Conservation (phyloP, 53 echinoderm and acorn worm genomes). For the Echinarachnius parma region DNA sequence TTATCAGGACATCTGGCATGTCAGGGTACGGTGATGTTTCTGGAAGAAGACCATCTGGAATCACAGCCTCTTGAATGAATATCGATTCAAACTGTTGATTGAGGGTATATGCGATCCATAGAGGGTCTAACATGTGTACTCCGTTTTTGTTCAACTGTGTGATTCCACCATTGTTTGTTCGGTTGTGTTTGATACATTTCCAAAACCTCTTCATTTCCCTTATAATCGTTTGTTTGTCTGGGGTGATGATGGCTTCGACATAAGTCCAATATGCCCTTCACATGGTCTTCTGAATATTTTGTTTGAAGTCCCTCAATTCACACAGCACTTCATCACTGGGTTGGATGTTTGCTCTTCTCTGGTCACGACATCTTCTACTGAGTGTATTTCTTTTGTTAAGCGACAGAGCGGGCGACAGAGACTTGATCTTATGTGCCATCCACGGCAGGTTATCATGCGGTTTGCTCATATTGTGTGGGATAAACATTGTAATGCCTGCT, state of each 20-base stretch:
- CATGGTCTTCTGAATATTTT: neutral
- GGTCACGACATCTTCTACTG: too few species aligned
- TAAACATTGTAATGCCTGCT: too few species aligned
- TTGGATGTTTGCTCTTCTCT: too few species aligned
- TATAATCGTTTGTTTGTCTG: neutral
- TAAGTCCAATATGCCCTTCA: conserved; percentile 1
- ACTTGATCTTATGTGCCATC: too few species aligned
- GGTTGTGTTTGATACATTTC: conserved; percentile 14
- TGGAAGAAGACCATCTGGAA: conserved; percentile 12
- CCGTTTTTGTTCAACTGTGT: conserved; percentile 2
- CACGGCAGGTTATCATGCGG: too few species aligned
- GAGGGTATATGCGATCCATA: neutral
- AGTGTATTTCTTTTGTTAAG: too few species aligned
- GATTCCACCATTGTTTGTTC: conserved; percentile 12
- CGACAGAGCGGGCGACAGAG: too few species aligned
- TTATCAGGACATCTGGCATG: conserved; percentile 12
- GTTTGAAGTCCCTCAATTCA: conserved; percentile 4
- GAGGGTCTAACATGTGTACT: neutral
- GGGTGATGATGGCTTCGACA: neutral
- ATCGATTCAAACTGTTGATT: neutral
- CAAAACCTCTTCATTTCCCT: conserved; percentile 12
- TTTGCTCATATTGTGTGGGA: too few species aligned
- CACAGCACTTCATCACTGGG: too few species aligned
- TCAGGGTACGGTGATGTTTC: conserved; percentile 26
- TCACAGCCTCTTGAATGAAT: conserved; percentile 1